A percentile compares a stretch with the other conserved stretches of the same genome.
Evolutionary conservation across 2,888 invertebrate genomes (phyloP).

Genomic region (Acrocyrtus sp.): DNA sequence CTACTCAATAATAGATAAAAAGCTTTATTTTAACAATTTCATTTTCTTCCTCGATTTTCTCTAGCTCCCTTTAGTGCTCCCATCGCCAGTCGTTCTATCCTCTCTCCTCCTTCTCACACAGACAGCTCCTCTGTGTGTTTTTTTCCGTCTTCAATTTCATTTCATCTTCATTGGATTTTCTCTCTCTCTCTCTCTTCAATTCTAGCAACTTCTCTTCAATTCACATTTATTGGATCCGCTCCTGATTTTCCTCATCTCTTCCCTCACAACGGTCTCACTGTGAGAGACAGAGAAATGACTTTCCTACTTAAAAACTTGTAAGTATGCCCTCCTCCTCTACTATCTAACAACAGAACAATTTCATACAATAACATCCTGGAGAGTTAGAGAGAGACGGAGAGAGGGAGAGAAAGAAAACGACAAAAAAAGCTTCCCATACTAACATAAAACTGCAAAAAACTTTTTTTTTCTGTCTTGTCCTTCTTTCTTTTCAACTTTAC

Average conservation of each 20-base stretch:
- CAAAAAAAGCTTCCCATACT: constrained; percentile 5
- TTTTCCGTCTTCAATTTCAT: constrained; percentile 53
- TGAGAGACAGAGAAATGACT: constrained; percentile 38
- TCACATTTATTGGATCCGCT: constrained; percentile 49
- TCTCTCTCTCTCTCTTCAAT: constrained; percentile 40
- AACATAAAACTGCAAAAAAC: constrained; percentile 2
- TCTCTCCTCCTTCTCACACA: constrained; percentile 33
- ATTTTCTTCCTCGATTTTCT: constrained; percentile 51
- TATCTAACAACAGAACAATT: not conserved
- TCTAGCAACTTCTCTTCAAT: constrained; percentile 5
- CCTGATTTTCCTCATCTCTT: constrained; percentile 37
- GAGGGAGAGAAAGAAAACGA: constrained; percentile 4
- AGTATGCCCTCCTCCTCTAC: constrained; percentile 35
- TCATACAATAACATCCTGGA: constrained; percentile 43
- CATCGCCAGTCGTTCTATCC: too few relatives aligned
- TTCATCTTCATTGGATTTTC: constrained; percentile 55
- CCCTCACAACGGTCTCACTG: not conserved
- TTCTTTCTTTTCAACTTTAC: constrained; percentile 8
- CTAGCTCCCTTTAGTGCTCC: too few relatives aligned
- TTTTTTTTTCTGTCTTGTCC: not conserved
- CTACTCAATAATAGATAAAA: constrained; percentile 48
- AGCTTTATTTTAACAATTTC: constrained; percentile 56
- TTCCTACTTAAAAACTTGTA: constrained; percentile 53
- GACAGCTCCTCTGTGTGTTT: constrained; percentile 30
- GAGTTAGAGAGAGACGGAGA: too few relatives aligned